phyloP scores from a whole-genome alignment of 2,797 vertebrate species.

The Chelmon rostratus region DNA sequence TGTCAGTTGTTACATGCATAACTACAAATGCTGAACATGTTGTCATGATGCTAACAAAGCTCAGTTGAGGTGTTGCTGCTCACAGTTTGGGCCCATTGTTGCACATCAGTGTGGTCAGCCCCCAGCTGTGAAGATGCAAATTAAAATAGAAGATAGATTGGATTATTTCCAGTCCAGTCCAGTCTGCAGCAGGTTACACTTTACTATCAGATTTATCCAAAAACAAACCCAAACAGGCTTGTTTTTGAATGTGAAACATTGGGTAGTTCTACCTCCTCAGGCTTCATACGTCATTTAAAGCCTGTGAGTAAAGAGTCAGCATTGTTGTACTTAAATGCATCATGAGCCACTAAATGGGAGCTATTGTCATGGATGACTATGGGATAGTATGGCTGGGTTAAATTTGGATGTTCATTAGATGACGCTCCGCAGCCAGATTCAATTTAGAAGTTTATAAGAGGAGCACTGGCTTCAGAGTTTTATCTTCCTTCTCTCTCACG shows the following conservation, averaged over 20 bases:
- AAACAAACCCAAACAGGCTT: background rate
- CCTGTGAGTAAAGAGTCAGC: background rate
- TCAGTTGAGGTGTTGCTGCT: slow-evolving; percentile 2
- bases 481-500: slow-evolving; percentile 21
- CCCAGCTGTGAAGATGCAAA: background rate
- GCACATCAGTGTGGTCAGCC: background rate
- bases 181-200: background rate
- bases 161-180: background rate
- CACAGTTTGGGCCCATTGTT: slow-evolving; percentile 1
- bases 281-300: background rate
- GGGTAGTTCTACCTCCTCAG: background rate
- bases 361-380: background rate
- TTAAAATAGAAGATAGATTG: slow-evolving; percentile 10
- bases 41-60: slow-evolving; percentile 24
- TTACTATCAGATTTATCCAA: background rate
- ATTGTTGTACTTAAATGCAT: background rate
- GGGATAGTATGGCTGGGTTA: background rate
- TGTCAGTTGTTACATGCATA: background rate
- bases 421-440: background rate
- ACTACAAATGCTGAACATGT: slow-evolving; percentile 31
- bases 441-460: background rate
- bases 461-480: slow-evolving; percentile 12
- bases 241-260: background rate
- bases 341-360: background rate
- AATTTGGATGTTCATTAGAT: slow-evolving; percentile 20